Evolutionary conservation across 2,797 vertebrate species (phyloP), one percentile per base, ranked within the genome.

Genomic region (Dromococcyx pavoninus): DNA sequence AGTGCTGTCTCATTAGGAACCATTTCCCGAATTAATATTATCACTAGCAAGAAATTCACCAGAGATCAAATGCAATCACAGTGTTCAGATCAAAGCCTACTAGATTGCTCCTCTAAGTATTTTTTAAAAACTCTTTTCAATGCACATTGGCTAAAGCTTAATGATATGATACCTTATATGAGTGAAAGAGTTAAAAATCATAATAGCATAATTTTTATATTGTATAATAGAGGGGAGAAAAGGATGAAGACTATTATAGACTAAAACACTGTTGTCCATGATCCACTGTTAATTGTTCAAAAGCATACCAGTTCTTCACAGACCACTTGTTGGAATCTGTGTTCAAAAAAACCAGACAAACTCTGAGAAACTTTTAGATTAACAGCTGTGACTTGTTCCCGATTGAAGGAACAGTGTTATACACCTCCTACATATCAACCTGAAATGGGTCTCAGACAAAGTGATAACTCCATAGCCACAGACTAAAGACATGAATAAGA

Each of bases 361-460:
- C 13, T 35, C 70, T 33, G 10, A 64, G 22, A 67, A 80, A 51
- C 7, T 5, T 0, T 74, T 88, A 60, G 13, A 74, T 74, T 67
- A 93, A 53, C 32, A 43, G 8, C 0, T 35, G 4, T 22, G 28
- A 46, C 41, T 71, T 86, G 24, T 10, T 86, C 33, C 9, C 5
- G 7, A 8, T 3, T 50, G 76, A n/a, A 73, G 7, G 8, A 92
- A 28, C 5, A 41, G 5, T 28, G 3, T 15, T 60, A n/a, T 27
- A 56, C 6, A 2, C 5, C 7, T 61, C 7, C 33, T 10, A 44
- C 0, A 0, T 50, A 69, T 41, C 21, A 61, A 15, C 5, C 6
- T 16, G 19, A 86, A 88, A 51, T 58, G 3, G 7, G 33, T 86
- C 32, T 60, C 50, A 60, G 13, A 50, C 28, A 46, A 33, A 75